Evolutionary conservation across 2,113 vertebrate genomes (phyloP).

Genomic region (Macaca fascicularis): T2T-MFA8v1.1 NC_088379.1:70145001-70145500

Average conservation of each 20-base stretch:
- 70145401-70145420: slow-evolving; percentile 1
- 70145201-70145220: slow-evolving; percentile 54
- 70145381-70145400: slow-evolving; percentile 60
- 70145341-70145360: slow-evolving; percentile 54
- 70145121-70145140: slow-evolving; percentile 80
- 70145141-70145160: slow-evolving; percentile 83
- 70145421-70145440: slow-evolving; percentile 21
- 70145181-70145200: slow-evolving; percentile 77
- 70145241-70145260: slow-evolving; percentile 78
- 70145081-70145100: slow-evolving; percentile 1
- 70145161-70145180: slow-evolving; percentile 79
- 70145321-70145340: slow-evolving; percentile 58
- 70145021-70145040: slow-evolving; percentile 55
- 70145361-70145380: slow-evolving; percentile 55
- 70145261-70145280: slow-evolving; percentile 71
- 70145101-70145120: slow-evolving; percentile 79
- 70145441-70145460: slow-evolving; percentile 27
- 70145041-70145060: slow-evolving; percentile 51
- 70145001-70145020: slow-evolving; percentile 65
- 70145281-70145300: slow-evolving; percentile 77
- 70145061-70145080: background rate
- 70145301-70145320: slow-evolving; percentile 71
- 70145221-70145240: slow-evolving; percentile 78
- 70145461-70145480: slow-evolving; percentile 45
- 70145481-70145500: background rate